Base-by-base conservation (phyloP, 2,888 invertebrate species). In the Drosophila seclusa region DNA sequence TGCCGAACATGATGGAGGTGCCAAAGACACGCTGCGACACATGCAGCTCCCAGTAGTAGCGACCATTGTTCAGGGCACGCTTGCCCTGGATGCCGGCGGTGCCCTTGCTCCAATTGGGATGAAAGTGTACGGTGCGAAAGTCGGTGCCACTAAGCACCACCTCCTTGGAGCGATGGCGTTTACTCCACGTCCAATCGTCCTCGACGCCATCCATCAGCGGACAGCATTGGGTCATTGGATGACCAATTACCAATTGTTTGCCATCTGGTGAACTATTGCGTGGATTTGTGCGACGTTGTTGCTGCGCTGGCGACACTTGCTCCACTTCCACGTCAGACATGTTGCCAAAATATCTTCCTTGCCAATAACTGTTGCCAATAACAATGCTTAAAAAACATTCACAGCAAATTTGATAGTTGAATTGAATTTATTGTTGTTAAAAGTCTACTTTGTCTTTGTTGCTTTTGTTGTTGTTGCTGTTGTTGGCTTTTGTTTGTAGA, bases 31-130 rank as follows among this genome's bases (percentile, higher is more conserved):
- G 92, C 82, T 95, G 95, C 0, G 95, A 95, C 0, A 94, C 92
- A 75, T 94, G 93, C 65, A 96, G 92, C 90, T 96, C 96, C 96
- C 96, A 96, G 90, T 95, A 96, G 91, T 95, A 94, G 42, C 93
- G 91, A 1, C 94, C 95, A 83, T 95, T 94, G 91, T 96, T 96
- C n/a, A 96, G 93, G 10, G 95, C 92, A 29, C 94, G 93, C 24
- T 94, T 95, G 8, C 96, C 96, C 55, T 96, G 94, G 0, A 96
- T 95, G 0, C 95, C 96, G 0, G 96, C 96, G 0, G 96, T 96
- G 11, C 96, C 96, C 85, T 95, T 95, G 88, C 96, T 96, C 96
- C 96, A 96, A 89, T 96, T 95, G 10, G 96, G 96, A 92, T 96
- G 96, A 89, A 96, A 96, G 87, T 95, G 94, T 2, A 95, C 96